phyloP scores from a whole-genome alignment of 2,113 vertebrate genomes.

The Forbesichthys agassizii region DNA sequence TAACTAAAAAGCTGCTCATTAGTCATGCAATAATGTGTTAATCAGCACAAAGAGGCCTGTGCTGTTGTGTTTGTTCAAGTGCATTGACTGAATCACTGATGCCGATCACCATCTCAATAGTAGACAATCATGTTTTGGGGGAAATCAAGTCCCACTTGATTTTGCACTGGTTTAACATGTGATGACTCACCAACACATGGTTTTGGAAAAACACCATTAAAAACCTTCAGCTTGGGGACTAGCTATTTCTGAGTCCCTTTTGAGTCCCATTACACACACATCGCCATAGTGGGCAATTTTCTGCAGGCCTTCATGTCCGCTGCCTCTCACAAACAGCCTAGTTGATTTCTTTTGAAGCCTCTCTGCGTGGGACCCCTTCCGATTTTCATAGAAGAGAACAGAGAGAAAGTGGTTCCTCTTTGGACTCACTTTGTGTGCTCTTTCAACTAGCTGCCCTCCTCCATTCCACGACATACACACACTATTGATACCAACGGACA shows the following conservation, averaged over 20 bases:
- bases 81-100: conserved; percentile 2
- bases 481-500: no score
- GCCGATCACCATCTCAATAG: background rate
- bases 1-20: background rate
- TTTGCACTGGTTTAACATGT: conserved; percentile 3
- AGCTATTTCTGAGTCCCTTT: conserved; percentile 12
- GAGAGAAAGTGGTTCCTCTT: no score
- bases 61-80: background rate
- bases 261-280: background rate
- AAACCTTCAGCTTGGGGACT: conserved; percentile 2
- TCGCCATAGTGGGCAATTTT: background rate
- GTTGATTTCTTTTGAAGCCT: no score
- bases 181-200: conserved; percentile 3
- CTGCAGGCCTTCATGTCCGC: background rate
- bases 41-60: background rate
- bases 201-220: conserved; percentile 19
- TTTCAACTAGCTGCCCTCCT: no score
- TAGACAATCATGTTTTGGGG: background rate
- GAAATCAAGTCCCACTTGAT: no score
- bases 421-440: no score
- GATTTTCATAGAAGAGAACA: no score
- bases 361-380: no score
- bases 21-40: background rate
- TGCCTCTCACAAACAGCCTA: background rate
- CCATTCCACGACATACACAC: no score